These are phyloP conservation scores for Hippoglossus stenolepis DNA, from an alignment of 2,113 vertebrate species.

Conservation along the genomic window DNA sequence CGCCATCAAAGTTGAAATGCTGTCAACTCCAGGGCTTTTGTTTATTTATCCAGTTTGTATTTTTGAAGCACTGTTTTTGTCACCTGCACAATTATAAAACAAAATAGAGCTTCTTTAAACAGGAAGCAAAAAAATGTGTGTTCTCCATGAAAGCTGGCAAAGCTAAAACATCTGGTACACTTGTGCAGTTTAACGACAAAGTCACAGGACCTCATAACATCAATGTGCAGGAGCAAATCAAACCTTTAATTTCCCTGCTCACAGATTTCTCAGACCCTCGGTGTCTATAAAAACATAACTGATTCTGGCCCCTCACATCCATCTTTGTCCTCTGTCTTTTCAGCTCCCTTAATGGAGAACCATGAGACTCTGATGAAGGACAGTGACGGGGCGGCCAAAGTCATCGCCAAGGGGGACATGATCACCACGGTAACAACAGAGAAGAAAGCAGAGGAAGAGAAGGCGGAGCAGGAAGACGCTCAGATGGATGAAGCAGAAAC, in stretches of 20 bases:
- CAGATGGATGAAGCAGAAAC: constrained; percentile 72
- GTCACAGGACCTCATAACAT: background rate
- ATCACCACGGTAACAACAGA: constrained; percentile 94
- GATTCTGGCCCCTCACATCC: background rate
- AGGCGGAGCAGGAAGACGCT: constrained; percentile 81
- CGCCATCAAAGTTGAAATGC: background rate
- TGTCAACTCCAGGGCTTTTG: background rate
- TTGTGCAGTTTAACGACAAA: background rate
- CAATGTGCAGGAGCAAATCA: background rate
- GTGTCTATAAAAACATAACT: background rate
- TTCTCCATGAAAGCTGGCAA: background rate
- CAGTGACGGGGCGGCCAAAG: constrained; percentile 87
- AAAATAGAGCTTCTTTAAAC: no score
- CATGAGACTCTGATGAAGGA: constrained; percentile 95
- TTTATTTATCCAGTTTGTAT: background rate
- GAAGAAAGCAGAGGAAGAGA: constrained; percentile 93
- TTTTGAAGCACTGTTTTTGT: background rate
- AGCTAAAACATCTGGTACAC: constrained; percentile 7
- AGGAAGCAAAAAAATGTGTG: no score
- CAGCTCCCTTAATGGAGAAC: constrained; percentile 94
- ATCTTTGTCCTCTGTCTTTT: constrained; percentile 38
- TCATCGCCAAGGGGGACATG: constrained; percentile 90
- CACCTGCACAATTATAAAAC: background rate
- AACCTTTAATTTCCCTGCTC: background rate
- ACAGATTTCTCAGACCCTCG: background rate